Base-by-base conservation (phyloP, 2,888 invertebrate species). In the Thereva nobilitata region DNA sequence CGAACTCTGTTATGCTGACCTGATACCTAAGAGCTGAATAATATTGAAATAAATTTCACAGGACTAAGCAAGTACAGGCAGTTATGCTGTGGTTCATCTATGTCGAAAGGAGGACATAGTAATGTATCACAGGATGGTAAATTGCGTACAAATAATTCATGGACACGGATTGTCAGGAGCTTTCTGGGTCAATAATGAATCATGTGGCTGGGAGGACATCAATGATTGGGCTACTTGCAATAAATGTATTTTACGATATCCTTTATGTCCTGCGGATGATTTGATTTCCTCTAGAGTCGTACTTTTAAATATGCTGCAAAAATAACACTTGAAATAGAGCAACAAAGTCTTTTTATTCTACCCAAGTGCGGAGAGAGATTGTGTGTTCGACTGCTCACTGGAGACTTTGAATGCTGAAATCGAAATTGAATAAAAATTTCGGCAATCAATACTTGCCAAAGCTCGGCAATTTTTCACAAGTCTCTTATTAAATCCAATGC, bases 71-170 rank as follows among this genome's bases (percentile, higher is more conserved):
- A 9, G n/a, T 9, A 42, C 7, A 3, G 8, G 42, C n/a, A 42
- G 7, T 42, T 42, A 42, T 42, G n/a, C n/a, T 7, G 49, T 34
- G 49, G 37, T 41, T 47, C 61, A 34, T 50, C 61, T 50, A 61
- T 41, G 38, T 41, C 34, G 10, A 41, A 10, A 4, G 38, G 35
- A 40, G n/a, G 23, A 61, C 50, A 41, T n/a, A 34, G 41, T 56
- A 53, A 56, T 50, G 63, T 56, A 52, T 64, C 52, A 45, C 52
- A 41, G 57, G 57, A 53, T 64, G 56, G 64, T 52, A 67, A 67
- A 67, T 67, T 64, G 67, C 38, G 50, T 67, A 44, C 64, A 64
- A 67, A 67, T 67, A 64, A 67, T 67, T 67, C 67, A 67, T 67
- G 67, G 64, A 38, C 34, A 41, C 52, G 57, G 67, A 67, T 67